phyloP scores from a whole-genome alignment of 2,797 vertebrate genomes.

The Ispidina picta region DNA sequence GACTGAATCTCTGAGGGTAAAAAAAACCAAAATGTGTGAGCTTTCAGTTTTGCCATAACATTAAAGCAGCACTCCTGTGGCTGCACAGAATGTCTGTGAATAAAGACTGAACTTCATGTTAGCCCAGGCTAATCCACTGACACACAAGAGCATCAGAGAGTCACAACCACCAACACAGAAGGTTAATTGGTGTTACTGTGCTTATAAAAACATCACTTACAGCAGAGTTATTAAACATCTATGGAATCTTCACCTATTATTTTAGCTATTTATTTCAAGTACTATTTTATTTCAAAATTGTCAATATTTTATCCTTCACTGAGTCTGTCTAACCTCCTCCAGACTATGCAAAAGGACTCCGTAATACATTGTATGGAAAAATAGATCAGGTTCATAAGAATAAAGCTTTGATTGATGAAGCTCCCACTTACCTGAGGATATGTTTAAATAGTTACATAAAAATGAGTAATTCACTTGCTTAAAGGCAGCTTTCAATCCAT shows the following conservation, averaged over 20 bases:
- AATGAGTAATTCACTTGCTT: background rate
- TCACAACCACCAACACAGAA: background rate
- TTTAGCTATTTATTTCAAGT: background rate
- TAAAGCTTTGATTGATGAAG: background rate
- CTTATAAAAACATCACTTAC: background rate
- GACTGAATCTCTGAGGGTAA: background rate
- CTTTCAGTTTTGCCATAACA: background rate
- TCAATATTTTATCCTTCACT: background rate
- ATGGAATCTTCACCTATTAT: background rate
- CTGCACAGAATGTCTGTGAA: background rate
- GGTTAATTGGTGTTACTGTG: background rate
- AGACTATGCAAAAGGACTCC: background rate
- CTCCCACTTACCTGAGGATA: background rate
- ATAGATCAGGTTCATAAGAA: background rate
- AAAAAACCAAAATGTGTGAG: background rate
- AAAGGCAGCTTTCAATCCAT: background rate
- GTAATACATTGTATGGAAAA: background rate
- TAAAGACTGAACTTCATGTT: background rate
- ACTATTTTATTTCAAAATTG: background rate
- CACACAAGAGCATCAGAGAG: background rate
- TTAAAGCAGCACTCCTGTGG: background rate
- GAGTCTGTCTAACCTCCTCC: background rate
- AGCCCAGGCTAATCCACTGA: background rate
- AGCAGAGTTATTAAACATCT: background rate
- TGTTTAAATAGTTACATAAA: background rate